phyloP scores from a whole-genome alignment of 2,113 vertebrate species.

The Nycticebus coucang region DNA sequence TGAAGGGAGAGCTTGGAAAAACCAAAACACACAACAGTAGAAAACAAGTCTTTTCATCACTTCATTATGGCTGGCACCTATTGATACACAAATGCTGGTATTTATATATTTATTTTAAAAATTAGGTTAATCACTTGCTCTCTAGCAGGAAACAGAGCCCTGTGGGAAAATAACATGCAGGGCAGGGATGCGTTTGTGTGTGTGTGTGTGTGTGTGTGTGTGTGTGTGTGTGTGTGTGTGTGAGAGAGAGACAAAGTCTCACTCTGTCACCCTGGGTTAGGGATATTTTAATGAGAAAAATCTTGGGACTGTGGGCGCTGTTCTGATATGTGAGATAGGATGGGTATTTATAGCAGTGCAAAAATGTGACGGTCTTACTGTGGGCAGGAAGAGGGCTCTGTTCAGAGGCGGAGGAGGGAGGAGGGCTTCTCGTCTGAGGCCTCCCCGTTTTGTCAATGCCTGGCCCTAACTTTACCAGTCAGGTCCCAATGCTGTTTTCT shows the following conservation, averaged over 20 bases:
- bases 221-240: too few relatives aligned
- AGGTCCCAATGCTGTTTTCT: slow-evolving; percentile 44
- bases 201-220: too few relatives aligned
- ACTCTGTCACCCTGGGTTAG: neutral
- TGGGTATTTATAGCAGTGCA: neutral
- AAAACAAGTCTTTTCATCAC: neutral
- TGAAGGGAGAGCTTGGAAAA: neutral
- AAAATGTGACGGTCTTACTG: neutral
- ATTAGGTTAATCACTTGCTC: neutral
- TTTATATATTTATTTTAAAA: neutral
- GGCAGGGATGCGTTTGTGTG: neutral
- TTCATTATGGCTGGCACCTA: neutral
- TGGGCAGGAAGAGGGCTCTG: neutral
- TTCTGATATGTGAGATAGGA: neutral
- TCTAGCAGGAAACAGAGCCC: slow-evolving; percentile 22
- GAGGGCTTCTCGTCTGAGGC: neutral
- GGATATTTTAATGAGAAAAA: slow-evolving; percentile 22
- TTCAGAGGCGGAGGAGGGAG: neutral
- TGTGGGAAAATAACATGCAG: slow-evolving; percentile 4
- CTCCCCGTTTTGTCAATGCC: neutral
- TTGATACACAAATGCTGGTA: neutral
- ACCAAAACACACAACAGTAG: neutral
- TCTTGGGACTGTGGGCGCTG: neutral
- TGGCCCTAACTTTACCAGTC: neutral
- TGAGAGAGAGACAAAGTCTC: too few relatives aligned